Conservation (phyloP, 2,797 vertebrate species). For the Rhinogobio ventralis region DNA sequence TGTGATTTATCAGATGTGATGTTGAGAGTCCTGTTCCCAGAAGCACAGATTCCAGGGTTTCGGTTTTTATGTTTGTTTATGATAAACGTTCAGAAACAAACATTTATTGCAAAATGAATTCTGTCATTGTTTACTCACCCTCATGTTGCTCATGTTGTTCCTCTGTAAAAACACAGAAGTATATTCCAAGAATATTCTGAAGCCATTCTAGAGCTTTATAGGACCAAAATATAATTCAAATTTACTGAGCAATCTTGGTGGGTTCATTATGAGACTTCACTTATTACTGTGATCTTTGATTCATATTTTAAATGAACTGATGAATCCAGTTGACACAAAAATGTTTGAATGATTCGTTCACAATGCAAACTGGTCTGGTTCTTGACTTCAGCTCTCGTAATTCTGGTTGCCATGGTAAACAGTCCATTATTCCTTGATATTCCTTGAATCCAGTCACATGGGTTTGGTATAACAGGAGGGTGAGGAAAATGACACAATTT, state of each 20-base stretch:
- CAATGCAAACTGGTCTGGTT: background rate
- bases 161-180: background rate
- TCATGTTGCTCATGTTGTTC: conserved; percentile 11
- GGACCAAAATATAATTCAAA: background rate
- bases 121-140: background rate
- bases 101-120: background rate
- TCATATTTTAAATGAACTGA: background rate
- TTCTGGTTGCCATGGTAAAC: background rate
- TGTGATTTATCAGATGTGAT: conserved; percentile 9
- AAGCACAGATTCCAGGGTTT: conserved; percentile 10
- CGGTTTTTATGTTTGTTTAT: conserved; percentile 16
- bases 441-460: background rate
- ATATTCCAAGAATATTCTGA: conserved; percentile 2
- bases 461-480: background rate
- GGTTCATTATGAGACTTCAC: background rate
- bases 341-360: background rate
- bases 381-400: no score
- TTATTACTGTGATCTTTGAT: background rate
- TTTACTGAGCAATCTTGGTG: background rate
- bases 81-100: conserved; percentile 9
- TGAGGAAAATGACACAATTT: conserved; percentile 7
- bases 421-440: background rate
- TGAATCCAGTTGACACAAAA: background rate
- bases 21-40: background rate
- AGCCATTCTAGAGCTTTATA: background rate